Base-by-base conservation (phyloP, 2,888 invertebrate genomes). In the Hoplodrina blanda region DNA sequence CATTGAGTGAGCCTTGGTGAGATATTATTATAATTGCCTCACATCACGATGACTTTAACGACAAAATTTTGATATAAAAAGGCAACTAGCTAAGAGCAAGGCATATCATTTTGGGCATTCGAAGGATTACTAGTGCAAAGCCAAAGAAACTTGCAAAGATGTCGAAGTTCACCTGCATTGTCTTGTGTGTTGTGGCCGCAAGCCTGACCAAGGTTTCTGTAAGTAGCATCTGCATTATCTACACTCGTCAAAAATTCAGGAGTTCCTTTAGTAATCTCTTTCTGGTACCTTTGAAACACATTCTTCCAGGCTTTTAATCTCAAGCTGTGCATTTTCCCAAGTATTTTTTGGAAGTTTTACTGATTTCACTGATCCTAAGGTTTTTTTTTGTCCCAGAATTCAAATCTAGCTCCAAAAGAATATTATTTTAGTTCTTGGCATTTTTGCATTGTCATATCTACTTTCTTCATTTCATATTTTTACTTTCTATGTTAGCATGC, bases 21-120 rank as follows among this genome's bases (percentile, higher is more conserved):
- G 74, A 84, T 73, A 79, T 82, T 80, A 80, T 64, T 37, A 75
- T 83, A 84, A 83, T 84, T 84, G 72, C 60, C 60, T 69, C 67
- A 46, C 70, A 69, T 74, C 74, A 76, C 61, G 61, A 68, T 62
- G 57, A 62, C 71, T 65, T 73, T 84, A 74, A 70, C 61, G 76
- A 82, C 82, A 68, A 5, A 30, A 64, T 69, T 75, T 75, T 68
- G 52, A 63, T 74, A 80, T 83, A 83, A 72, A 83, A 77, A 69
- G 72, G 69, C 68, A 54, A 62, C 66, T 46, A 55, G 30, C 33
- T 74, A 50, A 53, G 67, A 62, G 44, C 30, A 56, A 65, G 33
- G 30, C 79, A 82, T 76, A 80, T 59, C 76, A 60, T 57, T 71
- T 74, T 46, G 17, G 55, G 37, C 49, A 67, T 66, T 74, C 54